Conservation (phyloP, 2,888 invertebrate species). For the Acrobasis suavella region DNA sequence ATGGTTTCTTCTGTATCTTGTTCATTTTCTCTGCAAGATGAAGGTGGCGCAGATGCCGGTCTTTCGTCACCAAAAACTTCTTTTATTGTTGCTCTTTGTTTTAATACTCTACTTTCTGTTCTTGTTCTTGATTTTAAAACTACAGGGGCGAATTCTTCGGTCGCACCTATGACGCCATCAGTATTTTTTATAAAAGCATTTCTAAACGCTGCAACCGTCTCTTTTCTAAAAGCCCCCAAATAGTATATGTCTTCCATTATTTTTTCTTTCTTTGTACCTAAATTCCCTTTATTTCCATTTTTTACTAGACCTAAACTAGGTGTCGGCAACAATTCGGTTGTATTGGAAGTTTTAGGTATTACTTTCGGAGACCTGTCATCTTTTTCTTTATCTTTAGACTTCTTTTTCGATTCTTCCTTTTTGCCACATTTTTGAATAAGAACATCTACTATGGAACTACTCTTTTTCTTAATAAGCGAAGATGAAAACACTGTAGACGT, state of each 20-base stretch:
- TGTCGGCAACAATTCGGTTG: constrained; percentile 84
- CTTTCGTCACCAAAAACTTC: constrained; percentile 91
- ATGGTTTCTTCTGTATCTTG: constrained; percentile 52
- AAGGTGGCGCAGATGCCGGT: constrained; percentile 91
- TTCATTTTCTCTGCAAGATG: constrained; percentile 80
- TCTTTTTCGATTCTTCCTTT: constrained; percentile 80
- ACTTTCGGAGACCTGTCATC: constrained; percentile 81
- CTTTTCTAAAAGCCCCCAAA: constrained; percentile 85
- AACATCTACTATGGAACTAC: constrained; percentile 85
- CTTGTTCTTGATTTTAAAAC: constrained; percentile 88
- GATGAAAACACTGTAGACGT: constrained; percentile 86
- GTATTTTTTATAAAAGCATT: constrained; percentile 85
- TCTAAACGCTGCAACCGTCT: constrained; percentile 86
- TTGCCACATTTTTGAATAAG: constrained; percentile 85
- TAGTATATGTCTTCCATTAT: constrained; percentile 83
- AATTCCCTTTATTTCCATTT: constrained; percentile 65
- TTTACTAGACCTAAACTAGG: constrained; percentile 82
- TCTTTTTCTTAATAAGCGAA: constrained; percentile 74
- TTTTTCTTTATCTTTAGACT: constrained; percentile 79
- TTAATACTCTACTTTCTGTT: constrained; percentile 86
- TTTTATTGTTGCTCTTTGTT: constrained; percentile 89
- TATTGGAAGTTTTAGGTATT: constrained; percentile 78
- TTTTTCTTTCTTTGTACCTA: constrained; percentile 71
- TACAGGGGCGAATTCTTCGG: constrained; percentile 86
- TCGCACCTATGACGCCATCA: constrained; percentile 80